Evolutionary conservation across 1,140 invertebrate genomes (phyloP).

Genomic region (Chelonus insularis): DNA sequence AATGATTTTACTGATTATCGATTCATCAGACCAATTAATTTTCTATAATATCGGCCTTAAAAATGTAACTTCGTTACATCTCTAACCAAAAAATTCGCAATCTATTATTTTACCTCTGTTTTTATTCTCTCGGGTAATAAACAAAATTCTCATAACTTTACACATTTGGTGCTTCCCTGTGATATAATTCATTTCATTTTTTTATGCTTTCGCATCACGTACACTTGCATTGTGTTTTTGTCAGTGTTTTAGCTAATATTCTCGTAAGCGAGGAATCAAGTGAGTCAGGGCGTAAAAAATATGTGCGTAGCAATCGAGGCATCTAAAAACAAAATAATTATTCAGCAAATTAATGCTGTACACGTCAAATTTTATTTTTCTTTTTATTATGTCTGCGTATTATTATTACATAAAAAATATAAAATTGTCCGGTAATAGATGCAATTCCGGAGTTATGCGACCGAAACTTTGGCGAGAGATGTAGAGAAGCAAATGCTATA

Average conservation of each 20-base stretch:
- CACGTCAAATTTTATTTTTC: neutral
- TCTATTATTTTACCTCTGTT: slow-evolving; percentile 5
- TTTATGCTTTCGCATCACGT: slow-evolving; percentile 5
- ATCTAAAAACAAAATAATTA: slow-evolving; percentile 10
- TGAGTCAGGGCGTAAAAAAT: slow-evolving; percentile 10
- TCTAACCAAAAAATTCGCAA: slow-evolving; percentile 2
- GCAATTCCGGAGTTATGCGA: neutral
- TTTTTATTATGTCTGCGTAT: neutral
- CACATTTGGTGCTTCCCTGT: neutral
- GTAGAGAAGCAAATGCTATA: slow-evolving; percentile 18
- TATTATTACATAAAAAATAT: neutral
- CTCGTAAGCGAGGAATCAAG: neutral
- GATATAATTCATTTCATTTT: too few species aligned
- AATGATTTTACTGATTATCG: too few species aligned
- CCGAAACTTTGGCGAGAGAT: neutral
- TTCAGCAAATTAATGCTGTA: neutral
- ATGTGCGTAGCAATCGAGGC: neutral
- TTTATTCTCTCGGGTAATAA: slow-evolving; percentile 10
- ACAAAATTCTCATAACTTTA: slow-evolving; percentile 8
- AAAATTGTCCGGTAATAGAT: neutral
- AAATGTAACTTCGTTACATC: too few species aligned
- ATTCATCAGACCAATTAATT: too few species aligned
- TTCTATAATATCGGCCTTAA: too few species aligned
- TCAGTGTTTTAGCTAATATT: neutral
- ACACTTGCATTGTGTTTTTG: slow-evolving; percentile 7